A percentile compares a stretch with the other conserved stretches of the same genome.
Evolutionary conservation across 2,797 vertebrate species (phyloP).

Genomic region (Molothrus ater): DNA sequence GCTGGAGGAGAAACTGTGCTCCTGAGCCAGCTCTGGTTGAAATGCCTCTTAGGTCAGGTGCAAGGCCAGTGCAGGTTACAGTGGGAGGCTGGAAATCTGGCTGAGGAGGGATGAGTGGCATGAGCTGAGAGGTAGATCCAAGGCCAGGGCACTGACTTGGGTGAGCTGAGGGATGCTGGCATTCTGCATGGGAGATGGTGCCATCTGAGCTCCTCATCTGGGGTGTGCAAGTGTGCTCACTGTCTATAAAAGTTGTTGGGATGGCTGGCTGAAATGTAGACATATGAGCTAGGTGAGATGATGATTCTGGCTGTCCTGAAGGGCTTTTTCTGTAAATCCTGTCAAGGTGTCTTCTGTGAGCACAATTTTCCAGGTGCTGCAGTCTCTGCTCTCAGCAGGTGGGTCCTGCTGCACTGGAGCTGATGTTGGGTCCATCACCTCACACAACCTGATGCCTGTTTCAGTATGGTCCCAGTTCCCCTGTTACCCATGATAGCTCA

Average conservation of each 20-base stretch:
- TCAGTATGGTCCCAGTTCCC: not conserved
- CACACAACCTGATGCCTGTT: not conserved
- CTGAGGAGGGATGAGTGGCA: not conserved
- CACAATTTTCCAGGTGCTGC: not conserved
- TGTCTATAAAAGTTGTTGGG: not conserved
- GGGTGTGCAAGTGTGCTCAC: not conserved
- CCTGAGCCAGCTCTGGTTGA: not conserved
- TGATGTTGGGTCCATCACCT: not conserved
- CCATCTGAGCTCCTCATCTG: not conserved
- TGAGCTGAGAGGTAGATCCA: not conserved
- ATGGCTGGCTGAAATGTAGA: not conserved
- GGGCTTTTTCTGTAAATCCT: not conserved
- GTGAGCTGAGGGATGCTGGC: not conserved
- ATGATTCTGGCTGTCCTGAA: not conserved
- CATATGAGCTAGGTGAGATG: not conserved
- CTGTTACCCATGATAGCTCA: not conserved
- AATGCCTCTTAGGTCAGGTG: not conserved
- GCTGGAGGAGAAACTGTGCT: not conserved
- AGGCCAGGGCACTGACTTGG: not conserved
- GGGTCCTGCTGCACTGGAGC: not conserved
- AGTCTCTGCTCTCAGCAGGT: not conserved
- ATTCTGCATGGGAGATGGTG: not conserved
- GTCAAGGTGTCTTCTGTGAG: not conserved
- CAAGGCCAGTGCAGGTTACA: rapidly evolving
- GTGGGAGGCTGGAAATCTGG: not conserved